Conservation (phyloP, 2,888 invertebrate genomes). For the Drosophila trichaetosa region DNA sequence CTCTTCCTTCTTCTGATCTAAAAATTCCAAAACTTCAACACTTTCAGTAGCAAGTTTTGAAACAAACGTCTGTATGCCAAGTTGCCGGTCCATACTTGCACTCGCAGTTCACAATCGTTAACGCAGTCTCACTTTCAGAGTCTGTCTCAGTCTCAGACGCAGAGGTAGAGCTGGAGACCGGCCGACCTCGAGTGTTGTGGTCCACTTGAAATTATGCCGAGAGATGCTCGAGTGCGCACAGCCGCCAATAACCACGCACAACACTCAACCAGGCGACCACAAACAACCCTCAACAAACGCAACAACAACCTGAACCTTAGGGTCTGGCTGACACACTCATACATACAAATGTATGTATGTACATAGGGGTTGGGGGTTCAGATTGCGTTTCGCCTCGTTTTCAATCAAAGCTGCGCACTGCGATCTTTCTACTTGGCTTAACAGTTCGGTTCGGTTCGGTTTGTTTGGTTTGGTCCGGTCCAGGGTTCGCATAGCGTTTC, state of each 20-base stretch:
- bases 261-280: slow-evolving; percentile 69
- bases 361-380: slow-evolving; percentile 48
- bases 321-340: slow-evolving; percentile 8
- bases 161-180: slow-evolving; percentile 30
- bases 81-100: slow-evolving; percentile 24
- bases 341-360: neutral
- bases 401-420: slow-evolving; percentile 67
- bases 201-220: slow-evolving; percentile 79
- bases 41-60: neutral
- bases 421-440: slow-evolving; percentile 76
- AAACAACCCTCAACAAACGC: slow-evolving; percentile 70
- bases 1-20: neutral
- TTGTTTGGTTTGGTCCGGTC: neutral
- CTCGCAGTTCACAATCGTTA: slow-evolving; percentile 2
- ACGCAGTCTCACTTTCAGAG: slow-evolving; percentile 4
- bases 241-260: slow-evolving; percentile 76
- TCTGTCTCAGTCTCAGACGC: neutral
- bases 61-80: slow-evolving; percentile 37
- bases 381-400: slow-evolving; percentile 35
- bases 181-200: slow-evolving; percentile 69
- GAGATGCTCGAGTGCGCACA: slow-evolving; percentile 77
- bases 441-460: slow-evolving; percentile 34
- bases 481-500: slow-evolving; percentile 37
- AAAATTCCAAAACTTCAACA: neutral
- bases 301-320: slow-evolving; percentile 47